phyloP scores from a whole-genome alignment of 2,888 invertebrate genomes.

The Perizoma flavofasciatum region DNA sequence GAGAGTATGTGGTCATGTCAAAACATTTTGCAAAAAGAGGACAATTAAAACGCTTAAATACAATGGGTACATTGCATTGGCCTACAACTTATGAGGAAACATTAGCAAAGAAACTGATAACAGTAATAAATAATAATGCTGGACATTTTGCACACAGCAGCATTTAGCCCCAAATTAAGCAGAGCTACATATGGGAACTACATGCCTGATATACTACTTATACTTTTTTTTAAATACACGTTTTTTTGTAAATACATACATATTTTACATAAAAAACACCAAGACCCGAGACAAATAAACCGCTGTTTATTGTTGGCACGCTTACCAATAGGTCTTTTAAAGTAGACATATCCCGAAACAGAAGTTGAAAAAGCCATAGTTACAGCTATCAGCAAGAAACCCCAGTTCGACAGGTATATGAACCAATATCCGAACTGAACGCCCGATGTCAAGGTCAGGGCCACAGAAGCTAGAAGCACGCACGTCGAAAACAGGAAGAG shows the following conservation, averaged over 20 bases:
- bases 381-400: constrained; percentile 60
- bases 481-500: constrained; percentile 60
- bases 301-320: constrained; percentile 12
- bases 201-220: too few relatives aligned
- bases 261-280: too few relatives aligned
- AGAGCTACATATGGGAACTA: too few relatives aligned
- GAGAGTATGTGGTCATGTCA: neutral
- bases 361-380: constrained; percentile 58
- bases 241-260: too few relatives aligned
- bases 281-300: too few relatives aligned
- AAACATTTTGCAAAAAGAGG: neutral
- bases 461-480: constrained; percentile 53
- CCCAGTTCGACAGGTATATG: constrained; percentile 78
- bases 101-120: constrained; percentile 28
- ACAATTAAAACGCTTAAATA: neutral
- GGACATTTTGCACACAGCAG: too few relatives aligned
- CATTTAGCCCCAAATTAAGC: too few relatives aligned
- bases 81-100: constrained; percentile 7
- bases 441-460: constrained; percentile 51
- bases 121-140: constrained; percentile 8
- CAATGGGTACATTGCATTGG: neutral
- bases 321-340: constrained; percentile 62
- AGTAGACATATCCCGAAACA: constrained; percentile 60
- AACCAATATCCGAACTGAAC: constrained; percentile 65
- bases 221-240: too few relatives aligned